Evolutionary conservation across 2,113 vertebrate genomes (phyloP).

Genomic region (Neofelis nebulosa): DNA sequence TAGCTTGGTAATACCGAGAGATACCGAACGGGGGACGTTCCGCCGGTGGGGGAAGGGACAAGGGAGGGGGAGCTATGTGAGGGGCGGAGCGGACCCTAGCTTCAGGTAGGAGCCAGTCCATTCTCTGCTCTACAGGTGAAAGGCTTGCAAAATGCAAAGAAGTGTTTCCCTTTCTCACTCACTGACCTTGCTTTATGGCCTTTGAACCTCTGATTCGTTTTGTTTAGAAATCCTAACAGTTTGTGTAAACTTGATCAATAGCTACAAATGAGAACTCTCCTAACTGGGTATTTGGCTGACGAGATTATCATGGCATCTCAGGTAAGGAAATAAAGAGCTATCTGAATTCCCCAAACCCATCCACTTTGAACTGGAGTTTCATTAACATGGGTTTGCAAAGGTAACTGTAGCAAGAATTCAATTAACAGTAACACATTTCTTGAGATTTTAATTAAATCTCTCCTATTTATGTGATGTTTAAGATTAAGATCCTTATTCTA

Average conservation of each 20-base stretch:
- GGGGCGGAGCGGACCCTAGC: not conserved
- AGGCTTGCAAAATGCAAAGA: not conserved
- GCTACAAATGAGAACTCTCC: slow-evolving; percentile 37
- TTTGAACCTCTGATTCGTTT: slow-evolving; percentile 23
- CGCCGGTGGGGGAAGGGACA: slow-evolving; percentile 43
- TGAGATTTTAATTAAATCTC: slow-evolving; percentile 85
- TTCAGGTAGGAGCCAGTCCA: not conserved
- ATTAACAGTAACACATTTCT: slow-evolving; percentile 87
- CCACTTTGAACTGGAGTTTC: slow-evolving; percentile 85
- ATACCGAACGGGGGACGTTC: not conserved
- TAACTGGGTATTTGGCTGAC: slow-evolving; percentile 68
- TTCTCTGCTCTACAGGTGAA: slow-evolving; percentile 55
- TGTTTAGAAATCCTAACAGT: slow-evolving; percentile 44
- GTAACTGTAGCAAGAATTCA: slow-evolving; percentile 85
- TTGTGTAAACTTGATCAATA: slow-evolving; percentile 62
- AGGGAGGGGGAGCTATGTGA: not conserved
- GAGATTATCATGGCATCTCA: slow-evolving; percentile 67
- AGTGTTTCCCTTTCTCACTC: not conserved
- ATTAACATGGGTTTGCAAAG: slow-evolving; percentile 86
- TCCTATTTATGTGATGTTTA: slow-evolving; percentile 85
- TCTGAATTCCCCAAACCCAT: slow-evolving; percentile 79
- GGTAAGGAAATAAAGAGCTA: slow-evolving; percentile 81
- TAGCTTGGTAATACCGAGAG: slow-evolving; percentile 67
- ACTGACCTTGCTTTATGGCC: slow-evolving; percentile 1
- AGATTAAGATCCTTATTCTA: slow-evolving; percentile 76